These are phyloP conservation scores for Eucera pruinosa DNA, from an alignment of 2,888 invertebrate genomes.

Conservation along the genomic window DNA sequence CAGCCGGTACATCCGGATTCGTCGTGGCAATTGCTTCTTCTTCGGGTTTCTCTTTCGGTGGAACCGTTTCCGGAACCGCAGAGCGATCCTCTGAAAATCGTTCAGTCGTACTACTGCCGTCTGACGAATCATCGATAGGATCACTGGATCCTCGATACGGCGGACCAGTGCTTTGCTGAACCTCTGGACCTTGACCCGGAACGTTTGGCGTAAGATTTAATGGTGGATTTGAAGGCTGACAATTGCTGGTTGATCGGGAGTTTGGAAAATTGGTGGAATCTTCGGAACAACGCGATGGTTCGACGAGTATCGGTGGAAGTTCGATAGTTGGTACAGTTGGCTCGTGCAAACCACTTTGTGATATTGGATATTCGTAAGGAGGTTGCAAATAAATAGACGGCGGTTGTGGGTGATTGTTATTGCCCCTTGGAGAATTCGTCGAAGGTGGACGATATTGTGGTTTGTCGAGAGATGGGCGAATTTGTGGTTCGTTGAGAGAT, in stretches of 20 bases:
- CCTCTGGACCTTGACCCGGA: conserved; percentile 3
- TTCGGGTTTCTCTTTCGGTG: neutral
- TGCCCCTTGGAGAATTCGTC: neutral
- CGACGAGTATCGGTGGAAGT: neutral
- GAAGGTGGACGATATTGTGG: neutral
- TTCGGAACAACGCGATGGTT: conserved; percentile 14
- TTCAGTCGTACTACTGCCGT: neutral
- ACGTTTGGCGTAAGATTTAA: neutral
- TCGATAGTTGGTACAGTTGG: conserved; percentile 5
- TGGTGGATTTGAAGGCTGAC: conserved; percentile 8
- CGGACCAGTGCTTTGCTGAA: conserved; percentile 12
- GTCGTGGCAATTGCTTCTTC: neutral
- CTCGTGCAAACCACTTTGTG: too few relatives aligned
- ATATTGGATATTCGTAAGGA: neutral
- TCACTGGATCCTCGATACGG: neutral
- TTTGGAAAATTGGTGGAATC: neutral
- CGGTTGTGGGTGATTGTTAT: conserved; percentile 1
- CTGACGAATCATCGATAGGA: neutral
- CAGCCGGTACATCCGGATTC: conserved; percentile 60
- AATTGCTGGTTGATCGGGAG: neutral
- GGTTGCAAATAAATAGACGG: conserved; percentile 27
- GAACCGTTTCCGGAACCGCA: conserved; percentile 5
- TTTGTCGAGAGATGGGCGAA: neutral
- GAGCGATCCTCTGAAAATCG: conserved; percentile 1
- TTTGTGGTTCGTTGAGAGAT: neutral